phyloP scores from a whole-genome alignment of 2,113 vertebrate genomes.

The Girardinichthys multiradiatus region DNA sequence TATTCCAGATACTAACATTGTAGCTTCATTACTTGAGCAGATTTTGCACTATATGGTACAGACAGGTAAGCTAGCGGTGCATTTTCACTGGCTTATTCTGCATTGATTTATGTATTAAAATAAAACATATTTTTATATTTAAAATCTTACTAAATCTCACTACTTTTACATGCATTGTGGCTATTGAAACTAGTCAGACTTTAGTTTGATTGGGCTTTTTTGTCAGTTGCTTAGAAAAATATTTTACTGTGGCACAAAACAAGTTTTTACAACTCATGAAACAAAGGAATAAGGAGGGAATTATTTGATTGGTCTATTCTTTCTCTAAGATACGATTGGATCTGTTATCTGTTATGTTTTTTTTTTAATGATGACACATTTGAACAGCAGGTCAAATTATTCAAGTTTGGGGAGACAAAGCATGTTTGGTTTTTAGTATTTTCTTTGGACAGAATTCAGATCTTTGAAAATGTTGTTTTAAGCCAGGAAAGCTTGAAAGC shows the following conservation, averaged over 20 bases:
- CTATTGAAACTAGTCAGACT: background rate
- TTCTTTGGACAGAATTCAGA: too few relatives aligned
- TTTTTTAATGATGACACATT: too few relatives aligned
- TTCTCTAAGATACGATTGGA: too few relatives aligned
- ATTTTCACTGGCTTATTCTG: background rate
- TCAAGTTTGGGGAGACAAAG: too few relatives aligned
- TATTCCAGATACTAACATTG: conserved; percentile 85
- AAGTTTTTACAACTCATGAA: background rate
- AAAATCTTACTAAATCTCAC: background rate
- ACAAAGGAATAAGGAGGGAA: too few relatives aligned
- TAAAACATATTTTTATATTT: background rate
- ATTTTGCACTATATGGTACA: conserved; percentile 99
- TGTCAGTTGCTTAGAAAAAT: background rate
- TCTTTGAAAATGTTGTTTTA: too few relatives aligned
- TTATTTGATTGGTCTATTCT: too few relatives aligned
- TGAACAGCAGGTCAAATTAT: too few relatives aligned
- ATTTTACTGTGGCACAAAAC: background rate
- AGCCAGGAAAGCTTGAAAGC: too few relatives aligned
- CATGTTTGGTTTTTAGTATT: too few relatives aligned
- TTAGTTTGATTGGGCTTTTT: background rate
- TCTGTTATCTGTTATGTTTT: too few relatives aligned
- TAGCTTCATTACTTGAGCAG: conserved; percentile 92
- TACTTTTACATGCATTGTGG: background rate
- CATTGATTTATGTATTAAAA: background rate
- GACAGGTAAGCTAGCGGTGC: conserved; percentile 83